Evolutionary conservation across 1,140 invertebrate species (phyloP).

Genomic region (Drosophila sp.): DNA sequence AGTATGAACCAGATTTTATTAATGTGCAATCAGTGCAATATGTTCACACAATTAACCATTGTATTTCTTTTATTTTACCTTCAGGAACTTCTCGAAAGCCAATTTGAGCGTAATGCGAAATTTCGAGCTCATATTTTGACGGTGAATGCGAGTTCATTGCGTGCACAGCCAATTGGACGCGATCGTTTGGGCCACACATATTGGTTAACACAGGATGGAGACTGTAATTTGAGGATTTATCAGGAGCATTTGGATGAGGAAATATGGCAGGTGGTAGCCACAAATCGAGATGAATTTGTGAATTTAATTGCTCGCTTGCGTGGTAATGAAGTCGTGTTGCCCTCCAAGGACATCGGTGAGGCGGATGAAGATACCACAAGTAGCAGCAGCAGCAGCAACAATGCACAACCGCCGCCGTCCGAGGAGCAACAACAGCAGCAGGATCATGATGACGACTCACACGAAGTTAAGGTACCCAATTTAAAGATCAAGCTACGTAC

Average conservation of each 20-base stretch:
- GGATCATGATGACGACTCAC: conserved; percentile 71
- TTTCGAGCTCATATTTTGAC: conserved; percentile 97
- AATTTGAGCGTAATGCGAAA: conserved; percentile 97
- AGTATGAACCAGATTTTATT: conserved; percentile 10
- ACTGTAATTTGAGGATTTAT: conserved; percentile 95
- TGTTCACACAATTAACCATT: background rate
- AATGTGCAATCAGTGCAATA: background rate
- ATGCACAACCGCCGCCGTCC: conserved; percentile 79
- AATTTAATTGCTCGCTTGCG: conserved; percentile 90
- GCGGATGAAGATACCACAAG: conserved; percentile 89
- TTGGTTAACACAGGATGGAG: conserved; percentile 96
- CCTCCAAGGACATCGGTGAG: conserved; percentile 86
- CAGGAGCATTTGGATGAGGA: conserved; percentile 98
- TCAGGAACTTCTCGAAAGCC: conserved; percentile 94
- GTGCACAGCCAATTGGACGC: conserved; percentile 94
- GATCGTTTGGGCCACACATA: conserved; percentile 96
- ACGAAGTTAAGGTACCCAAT: conserved; percentile 64
- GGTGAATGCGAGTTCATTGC: conserved; percentile 90
- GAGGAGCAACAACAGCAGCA: conserved; percentile 74
- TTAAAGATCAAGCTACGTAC: conserved; percentile 77
- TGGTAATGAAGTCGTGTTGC: conserved; percentile 87
- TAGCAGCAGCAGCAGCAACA: conserved; percentile 84
- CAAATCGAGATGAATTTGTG: conserved; percentile 91
- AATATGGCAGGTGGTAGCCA: conserved; percentile 96
- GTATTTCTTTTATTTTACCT: conserved; percentile 31